Base-by-base conservation (phyloP, 2,797 vertebrate genomes). In the Lutjanus argentimaculatus region DNA sequence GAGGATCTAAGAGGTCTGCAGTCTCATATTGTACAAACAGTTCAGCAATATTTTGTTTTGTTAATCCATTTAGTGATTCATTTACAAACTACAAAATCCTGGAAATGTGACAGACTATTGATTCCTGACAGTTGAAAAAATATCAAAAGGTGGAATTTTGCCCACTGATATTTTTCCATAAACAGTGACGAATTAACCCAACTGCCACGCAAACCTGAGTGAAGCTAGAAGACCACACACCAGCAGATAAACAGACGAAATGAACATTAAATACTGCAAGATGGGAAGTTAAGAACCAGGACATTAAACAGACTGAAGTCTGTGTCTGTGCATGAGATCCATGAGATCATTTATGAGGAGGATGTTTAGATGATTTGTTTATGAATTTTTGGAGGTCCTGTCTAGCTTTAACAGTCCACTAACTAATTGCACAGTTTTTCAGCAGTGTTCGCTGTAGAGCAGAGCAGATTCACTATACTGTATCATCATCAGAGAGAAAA, bases 311-410 rank as follows among this genome's bases (percentile, higher is more conserved):
- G 79, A 22, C 65, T 4, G 2, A 67, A 25, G 21, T 72, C 53
- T 75, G 80, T 55, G 40, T 61, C 46, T 74, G 25, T 6, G 22
- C 42, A 45, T 8, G 61, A 61, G 30, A 36, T 36, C 30, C 30
- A 36, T 36, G 30, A 36, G 30, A 36, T 36, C 30, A 36, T 55
- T 72, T 7, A 61, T 70, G 62, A 49, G 17, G 63, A 72, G 51
- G 53, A 66, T 73, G 51, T 56, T 77, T 45, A 56, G 16, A 58
- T 82, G 52, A 62, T 74, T 69, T 79, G 80, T 89, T 79, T 71
- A 72, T 71, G 66, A 30, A 30, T 56, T 65, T 73, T 70, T 16
- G 67, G 77, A 78, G 66, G 77, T 80, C 70, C 40, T 0, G n/a
- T 84, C 13, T 17, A 56, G 57, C 48, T 16, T 69, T 8, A 72